A percentile compares a stretch with the other conserved stretches of the same genome.
phyloP scores from a whole-genome alignment of 2,797 vertebrate genomes.

The Sphenodon punctatus region DNA sequence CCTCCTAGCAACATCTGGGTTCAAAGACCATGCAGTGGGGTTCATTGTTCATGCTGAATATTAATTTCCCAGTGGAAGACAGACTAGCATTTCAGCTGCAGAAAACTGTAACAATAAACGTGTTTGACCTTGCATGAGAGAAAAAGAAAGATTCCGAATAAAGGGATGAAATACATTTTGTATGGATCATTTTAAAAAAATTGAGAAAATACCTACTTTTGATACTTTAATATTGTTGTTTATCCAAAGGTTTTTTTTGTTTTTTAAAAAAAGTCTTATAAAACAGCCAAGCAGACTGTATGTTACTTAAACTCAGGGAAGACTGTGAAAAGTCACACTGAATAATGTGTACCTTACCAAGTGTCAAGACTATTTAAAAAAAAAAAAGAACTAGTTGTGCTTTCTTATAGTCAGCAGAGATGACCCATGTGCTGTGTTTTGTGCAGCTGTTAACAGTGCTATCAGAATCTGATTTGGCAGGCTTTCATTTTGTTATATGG shows the following conservation, averaged over 20 bases:
- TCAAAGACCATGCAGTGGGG: slow-evolving; percentile 72
- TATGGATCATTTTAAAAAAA: background rate
- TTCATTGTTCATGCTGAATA: slow-evolving; percentile 70
- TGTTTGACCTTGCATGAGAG: slow-evolving; percentile 2
- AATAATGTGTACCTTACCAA: background rate
- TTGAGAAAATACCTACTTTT: background rate
- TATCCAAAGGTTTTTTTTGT: slow-evolving; percentile 12
- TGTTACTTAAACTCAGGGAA: slow-evolving; percentile 8
- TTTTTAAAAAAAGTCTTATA: background rate
- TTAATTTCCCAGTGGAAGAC: slow-evolving; percentile 65
- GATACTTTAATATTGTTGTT: slow-evolving; percentile 4
- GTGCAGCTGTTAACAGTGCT: background rate
- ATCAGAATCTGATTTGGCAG: background rate
- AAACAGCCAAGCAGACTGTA: slow-evolving; percentile 12
- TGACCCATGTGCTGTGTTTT: background rate
- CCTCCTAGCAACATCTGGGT: slow-evolving; percentile 74
- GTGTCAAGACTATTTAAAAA: too few species aligned
- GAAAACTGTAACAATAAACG: slow-evolving; percentile 38
- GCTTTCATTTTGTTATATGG: background rate
- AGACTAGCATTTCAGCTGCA: slow-evolving; percentile 33
- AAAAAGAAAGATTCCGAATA: slow-evolving; percentile 27
- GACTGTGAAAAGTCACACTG: background rate
- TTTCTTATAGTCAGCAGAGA: background rate
- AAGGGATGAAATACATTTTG: slow-evolving; percentile 11
- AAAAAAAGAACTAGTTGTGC: background rate